These are phyloP conservation scores for Haliaeetus leucogaster DNA, from an alignment of 2,113 vertebrate species.

Conservation along the genomic window DNA sequence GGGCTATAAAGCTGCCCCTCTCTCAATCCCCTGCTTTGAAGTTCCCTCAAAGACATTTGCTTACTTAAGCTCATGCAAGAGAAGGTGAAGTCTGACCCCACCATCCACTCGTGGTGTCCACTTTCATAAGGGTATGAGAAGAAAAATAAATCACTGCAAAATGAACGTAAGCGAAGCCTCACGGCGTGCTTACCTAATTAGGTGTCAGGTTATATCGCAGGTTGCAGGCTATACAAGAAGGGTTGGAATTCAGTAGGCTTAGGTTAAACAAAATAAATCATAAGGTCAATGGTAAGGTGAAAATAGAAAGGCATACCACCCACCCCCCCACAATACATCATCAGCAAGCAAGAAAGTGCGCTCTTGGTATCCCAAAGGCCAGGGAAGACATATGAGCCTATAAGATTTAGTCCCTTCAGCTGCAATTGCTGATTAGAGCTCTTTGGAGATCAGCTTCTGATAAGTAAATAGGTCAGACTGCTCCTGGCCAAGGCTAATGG, in stretches of 20 bases:
- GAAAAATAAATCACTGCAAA: slow-evolving; percentile 75
- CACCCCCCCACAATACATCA: neutral
- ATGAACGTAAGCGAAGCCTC: slow-evolving; percentile 32
- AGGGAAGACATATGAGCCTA: neutral
- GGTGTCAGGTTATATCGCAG: slow-evolving; percentile 63
- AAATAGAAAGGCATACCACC: slow-evolving; percentile 36
- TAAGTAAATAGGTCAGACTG: neutral
- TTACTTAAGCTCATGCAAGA: slow-evolving; percentile 50
- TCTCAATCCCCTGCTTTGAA: slow-evolving; percentile 24
- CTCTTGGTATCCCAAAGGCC: neutral
- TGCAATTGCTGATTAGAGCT: neutral
- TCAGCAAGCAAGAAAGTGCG: neutral
- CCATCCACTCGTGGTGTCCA: slow-evolving; percentile 48
- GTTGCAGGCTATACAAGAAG: slow-evolving; percentile 51
- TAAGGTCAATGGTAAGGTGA: slow-evolving; percentile 52
- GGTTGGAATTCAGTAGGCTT: slow-evolving; percentile 63
- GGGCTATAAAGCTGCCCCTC: neutral
- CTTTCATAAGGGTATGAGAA: slow-evolving; percentile 68
- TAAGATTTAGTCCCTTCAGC: neutral
- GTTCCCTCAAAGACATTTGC: slow-evolving; percentile 43
- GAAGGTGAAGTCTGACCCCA: slow-evolving; percentile 51
- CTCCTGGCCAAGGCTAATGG: neutral
- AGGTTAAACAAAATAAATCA: slow-evolving; percentile 69
- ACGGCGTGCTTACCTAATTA: slow-evolving; percentile 57
- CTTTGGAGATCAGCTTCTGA: neutral